Base-by-base conservation (phyloP, 2,797 vertebrate genomes). In the Argya squamiceps region DNA sequence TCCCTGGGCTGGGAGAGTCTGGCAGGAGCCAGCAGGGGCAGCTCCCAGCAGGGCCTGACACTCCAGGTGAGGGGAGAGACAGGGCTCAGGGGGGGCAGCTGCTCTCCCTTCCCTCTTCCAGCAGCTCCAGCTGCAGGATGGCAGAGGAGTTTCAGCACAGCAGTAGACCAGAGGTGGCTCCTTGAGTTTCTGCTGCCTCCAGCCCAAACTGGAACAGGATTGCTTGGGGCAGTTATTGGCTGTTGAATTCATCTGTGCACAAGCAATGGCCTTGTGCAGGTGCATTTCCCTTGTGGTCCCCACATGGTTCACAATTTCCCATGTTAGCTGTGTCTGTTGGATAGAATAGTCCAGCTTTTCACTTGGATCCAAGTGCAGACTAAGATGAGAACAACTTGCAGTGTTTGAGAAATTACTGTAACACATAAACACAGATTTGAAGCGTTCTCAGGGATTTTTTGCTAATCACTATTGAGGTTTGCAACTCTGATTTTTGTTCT, bases 1-100 rank as follows among this genome's bases (percentile, higher is more conserved):
- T 1, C 1, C 0, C 34, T 12, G 76, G 21, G 11, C 3, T 4
- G 5, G 9, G 41, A n/a, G 36, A 18, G 67, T 30, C 4, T 0
- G 0, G 47, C 43, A 4, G n/a, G 23, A 78, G 65, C 23, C 36
- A 1, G 53, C 1, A 0, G 23, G n/a, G 32, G 4, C 36, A 32
- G 65, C 64, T 16, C 78, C 0, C 11, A 32, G 73, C 36, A 4
- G 69, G 21, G 2, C 12, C 77, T 7, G 24, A 2, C 29, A 15
- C 46, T 14, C 5, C 17, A 1, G n/a, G 27, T 3, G 50, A 67
- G 52, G 52, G 59, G 0, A 46, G 26, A 2, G 1, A 1, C 14
- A 2, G 11, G 1, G 50, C 53, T 11, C 22, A 21, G 16, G 3
- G 15, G 26, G 9, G 58, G 14, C 39, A 7, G 10, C 2, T 44